Evolutionary conservation across 1,140 invertebrate genomes (phyloP).

Genomic region (Drosophila murphyi): DNA sequence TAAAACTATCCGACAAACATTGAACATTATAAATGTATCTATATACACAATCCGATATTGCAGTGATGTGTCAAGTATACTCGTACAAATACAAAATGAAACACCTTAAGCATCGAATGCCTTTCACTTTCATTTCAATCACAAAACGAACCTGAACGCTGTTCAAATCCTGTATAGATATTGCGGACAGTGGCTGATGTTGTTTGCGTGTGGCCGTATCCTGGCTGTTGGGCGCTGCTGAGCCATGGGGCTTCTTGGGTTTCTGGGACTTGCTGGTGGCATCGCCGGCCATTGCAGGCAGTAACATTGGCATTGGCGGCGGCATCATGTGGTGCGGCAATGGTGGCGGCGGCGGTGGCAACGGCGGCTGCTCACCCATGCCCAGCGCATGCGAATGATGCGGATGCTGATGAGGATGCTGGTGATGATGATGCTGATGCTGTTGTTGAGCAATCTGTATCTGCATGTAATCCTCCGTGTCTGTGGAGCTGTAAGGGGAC

Average conservation of each 20-base stretch:
- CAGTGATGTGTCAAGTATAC: too few species aligned
- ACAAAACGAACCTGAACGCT: conserved; percentile 87
- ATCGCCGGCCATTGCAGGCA: conserved; percentile 54
- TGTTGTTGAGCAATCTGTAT: conserved; percentile 77
- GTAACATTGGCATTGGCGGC: conserved; percentile 82
- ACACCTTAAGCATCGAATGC: too few species aligned
- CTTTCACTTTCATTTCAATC: too few species aligned
- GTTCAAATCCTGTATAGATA: conserved; percentile 93
- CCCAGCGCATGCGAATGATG: conserved; percentile 61
- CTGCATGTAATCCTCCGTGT: conserved; percentile 84
- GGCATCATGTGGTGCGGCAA: conserved; percentile 84
- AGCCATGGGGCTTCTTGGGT: conserved; percentile 61
- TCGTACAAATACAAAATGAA: too few species aligned
- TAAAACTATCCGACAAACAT: too few species aligned
- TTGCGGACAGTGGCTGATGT: conserved; percentile 91
- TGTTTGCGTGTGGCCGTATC: conserved; percentile 84
- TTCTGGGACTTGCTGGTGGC: conserved; percentile 63
- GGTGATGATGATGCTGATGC: conserved; percentile 61
- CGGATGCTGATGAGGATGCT: conserved; percentile 84
- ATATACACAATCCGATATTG: too few species aligned
- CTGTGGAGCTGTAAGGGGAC: conserved; percentile 71
- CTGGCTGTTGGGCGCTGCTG: conserved; percentile 85
- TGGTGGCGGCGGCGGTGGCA: conserved; percentile 85
- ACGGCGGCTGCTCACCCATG: conserved; percentile 71
- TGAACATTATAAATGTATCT: too few species aligned